Conservation (phyloP, 2,797 vertebrate genomes). For the Hydrocynus forskahlii region DNA sequence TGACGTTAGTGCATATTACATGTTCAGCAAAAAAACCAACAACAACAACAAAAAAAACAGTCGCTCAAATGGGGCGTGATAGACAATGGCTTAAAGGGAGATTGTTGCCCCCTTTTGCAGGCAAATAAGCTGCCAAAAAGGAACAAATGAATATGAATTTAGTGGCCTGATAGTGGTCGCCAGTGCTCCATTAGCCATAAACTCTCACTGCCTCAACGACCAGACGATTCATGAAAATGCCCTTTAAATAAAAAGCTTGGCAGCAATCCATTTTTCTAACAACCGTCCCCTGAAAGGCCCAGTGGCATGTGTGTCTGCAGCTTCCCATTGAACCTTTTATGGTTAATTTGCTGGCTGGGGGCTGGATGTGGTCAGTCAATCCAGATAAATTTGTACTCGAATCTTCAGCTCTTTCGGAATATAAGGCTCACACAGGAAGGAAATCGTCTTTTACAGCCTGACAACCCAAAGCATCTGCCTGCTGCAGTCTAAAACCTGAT, state of each 20-base stretch:
- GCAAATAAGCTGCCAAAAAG: background rate
- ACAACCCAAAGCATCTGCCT: conserved; percentile 32
- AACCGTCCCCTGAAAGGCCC: conserved; percentile 22
- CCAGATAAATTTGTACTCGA: conserved; percentile 10
- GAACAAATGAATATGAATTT: conserved; percentile 14
- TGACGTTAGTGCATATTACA: conserved; percentile 19
- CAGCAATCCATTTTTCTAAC: conserved; percentile 34
- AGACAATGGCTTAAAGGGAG: background rate
- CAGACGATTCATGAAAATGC: conserved; percentile 37
- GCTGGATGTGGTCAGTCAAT: conserved; percentile 18
- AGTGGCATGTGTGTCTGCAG: conserved; percentile 9
- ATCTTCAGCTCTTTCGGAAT: background rate
- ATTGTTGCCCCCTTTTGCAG: background rate
- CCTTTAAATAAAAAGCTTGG: conserved; percentile 42
- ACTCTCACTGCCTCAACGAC: conserved; percentile 1
- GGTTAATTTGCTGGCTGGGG: background rate
- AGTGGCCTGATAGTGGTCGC: conserved; percentile 38
- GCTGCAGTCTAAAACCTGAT: conserved; percentile 45
- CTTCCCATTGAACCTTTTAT: conserved; percentile 31
- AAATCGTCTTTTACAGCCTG: background rate
- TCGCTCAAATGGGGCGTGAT: background rate
- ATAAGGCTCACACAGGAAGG: background rate
- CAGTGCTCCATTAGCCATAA: conserved; percentile 33
- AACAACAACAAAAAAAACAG: background rate
- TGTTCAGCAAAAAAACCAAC: background rate